phyloP scores from a whole-genome alignment of 2,113 vertebrate species.

The Butorides virescens region DNA sequence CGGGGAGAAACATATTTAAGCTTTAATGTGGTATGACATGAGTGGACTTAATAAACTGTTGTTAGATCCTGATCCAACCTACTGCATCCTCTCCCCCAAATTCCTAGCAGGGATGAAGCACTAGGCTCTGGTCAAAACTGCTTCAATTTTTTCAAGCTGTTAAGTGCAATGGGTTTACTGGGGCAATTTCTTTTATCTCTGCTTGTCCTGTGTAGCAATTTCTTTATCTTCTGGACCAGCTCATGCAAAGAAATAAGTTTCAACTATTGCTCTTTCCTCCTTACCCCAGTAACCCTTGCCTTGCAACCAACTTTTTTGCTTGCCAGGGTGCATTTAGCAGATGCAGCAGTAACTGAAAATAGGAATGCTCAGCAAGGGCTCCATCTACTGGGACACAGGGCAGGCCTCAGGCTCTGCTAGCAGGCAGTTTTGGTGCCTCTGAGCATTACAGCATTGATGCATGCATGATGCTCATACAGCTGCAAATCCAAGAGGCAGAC shows the following conservation, averaged over 20 bases:
- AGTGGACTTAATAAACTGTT: neutral
- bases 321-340: fast-evolving
- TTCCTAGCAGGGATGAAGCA: neutral
- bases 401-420: neutral
- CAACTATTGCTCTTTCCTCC: neutral
- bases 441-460: no score
- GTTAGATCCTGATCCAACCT: neutral
- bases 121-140: neutral
- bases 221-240: neutral
- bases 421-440: neutral
- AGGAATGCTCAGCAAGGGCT: neutral
- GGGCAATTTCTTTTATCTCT: neutral
- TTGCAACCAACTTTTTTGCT: neutral
- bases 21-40: slow-evolving; percentile 3
- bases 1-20: neutral
- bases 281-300: neutral
- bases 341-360: no score
- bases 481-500: neutral
- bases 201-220: neutral
- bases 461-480: fast-evolving
- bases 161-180: neutral
- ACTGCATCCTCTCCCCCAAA: neutral
- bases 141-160: no score
- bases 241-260: neutral
- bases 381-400: slow-evolving; percentile 22